These are phyloP conservation scores for Littorina saxatilis DNA, from an alignment of 1,140 invertebrate species.

Conservation along the genomic window DNA sequence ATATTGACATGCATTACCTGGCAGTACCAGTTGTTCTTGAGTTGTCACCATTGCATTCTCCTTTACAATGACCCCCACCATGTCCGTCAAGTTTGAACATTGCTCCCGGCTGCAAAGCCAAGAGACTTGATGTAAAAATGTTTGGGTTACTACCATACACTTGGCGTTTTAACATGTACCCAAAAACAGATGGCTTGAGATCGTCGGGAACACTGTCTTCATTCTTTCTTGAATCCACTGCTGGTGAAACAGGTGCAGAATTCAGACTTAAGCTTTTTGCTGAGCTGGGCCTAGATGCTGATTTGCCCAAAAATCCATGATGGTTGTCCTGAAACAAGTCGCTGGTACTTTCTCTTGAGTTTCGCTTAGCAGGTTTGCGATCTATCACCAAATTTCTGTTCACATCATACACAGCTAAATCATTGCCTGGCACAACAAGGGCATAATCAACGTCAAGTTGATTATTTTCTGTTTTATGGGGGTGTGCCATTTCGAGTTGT, in stretches of 20 bases:
- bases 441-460: neutral
- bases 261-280: slow-evolving; percentile 35
- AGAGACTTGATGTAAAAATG: slow-evolving; percentile 29
- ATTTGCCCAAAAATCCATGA: neutral
- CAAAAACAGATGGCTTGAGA: slow-evolving; percentile 60
- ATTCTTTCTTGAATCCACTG: slow-evolving; percentile 33
- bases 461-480: neutral
- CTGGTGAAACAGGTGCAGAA: slow-evolving; percentile 14
- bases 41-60: too few relatives aligned
- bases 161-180: slow-evolving; percentile 52
- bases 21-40: too few relatives aligned
- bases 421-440: neutral
- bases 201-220: slow-evolving; percentile 15
- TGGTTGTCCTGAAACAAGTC: neutral
- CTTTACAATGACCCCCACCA: too few relatives aligned
- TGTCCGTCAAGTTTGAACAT: slow-evolving; percentile 4
- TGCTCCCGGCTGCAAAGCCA: neutral
- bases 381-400: slow-evolving; percentile 31
- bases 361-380: neutral
- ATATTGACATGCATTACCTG: too few relatives aligned
- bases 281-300: slow-evolving; percentile 43
- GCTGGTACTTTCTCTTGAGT: neutral
- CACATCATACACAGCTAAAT: slow-evolving; percentile 35
- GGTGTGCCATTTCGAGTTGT: slow-evolving; percentile 29
- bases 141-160: slow-evolving; percentile 57